Percentiles rank a stretch among this genome's conserved stretches.
Evolutionary conservation across 2,113 vertebrate genomes (phyloP).

Genomic region (Paracanthobrama guichenoti): DNA sequence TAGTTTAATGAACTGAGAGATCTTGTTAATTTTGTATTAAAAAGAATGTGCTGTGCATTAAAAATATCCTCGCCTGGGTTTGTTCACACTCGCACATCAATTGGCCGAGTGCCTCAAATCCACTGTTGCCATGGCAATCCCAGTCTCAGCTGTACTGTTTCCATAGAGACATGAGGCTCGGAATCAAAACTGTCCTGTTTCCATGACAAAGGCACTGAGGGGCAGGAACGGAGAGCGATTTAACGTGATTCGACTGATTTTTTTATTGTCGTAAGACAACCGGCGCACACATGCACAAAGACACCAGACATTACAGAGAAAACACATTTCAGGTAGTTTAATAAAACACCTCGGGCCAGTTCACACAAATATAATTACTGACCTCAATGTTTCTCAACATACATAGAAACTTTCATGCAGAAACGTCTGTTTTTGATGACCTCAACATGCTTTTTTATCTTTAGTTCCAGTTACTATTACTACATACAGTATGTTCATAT

Average conservation of each 20-base stretch:
- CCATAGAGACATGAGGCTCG: conserved; percentile 69
- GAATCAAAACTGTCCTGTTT: conserved; percentile 61
- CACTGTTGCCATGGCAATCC: conserved; percentile 70
- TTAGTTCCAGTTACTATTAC: neutral
- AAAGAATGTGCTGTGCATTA: conserved; percentile 79
- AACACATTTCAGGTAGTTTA: conserved; percentile 35
- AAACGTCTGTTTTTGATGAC: neutral
- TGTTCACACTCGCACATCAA: conserved; percentile 56
- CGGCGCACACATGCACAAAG: neutral
- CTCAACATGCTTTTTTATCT: neutral
- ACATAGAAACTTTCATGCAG: conserved; percentile 19
- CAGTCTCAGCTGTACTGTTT: conserved; percentile 68
- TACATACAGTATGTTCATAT: conserved; percentile 22
- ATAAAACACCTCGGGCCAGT: conserved; percentile 5
- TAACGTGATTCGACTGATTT: conserved; percentile 61
- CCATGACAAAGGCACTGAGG: conserved; percentile 56
- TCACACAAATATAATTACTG: conserved; percentile 23
- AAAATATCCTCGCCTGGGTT: conserved; percentile 64
- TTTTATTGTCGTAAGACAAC: conserved; percentile 51
- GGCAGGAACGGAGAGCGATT: conserved; percentile 47
- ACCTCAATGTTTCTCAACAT: neutral
- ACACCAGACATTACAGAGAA: neutral
- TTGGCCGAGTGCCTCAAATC: conserved; percentile 52
- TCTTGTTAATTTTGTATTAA: conserved; percentile 85
- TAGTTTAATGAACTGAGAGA: conserved; percentile 75